Percentiles rank a stretch among this genome's conserved stretches.
These are phyloP conservation scores for Serinus canaria DNA, from an alignment of 2,113 vertebrate species.

Conservation along the genomic window DNA sequence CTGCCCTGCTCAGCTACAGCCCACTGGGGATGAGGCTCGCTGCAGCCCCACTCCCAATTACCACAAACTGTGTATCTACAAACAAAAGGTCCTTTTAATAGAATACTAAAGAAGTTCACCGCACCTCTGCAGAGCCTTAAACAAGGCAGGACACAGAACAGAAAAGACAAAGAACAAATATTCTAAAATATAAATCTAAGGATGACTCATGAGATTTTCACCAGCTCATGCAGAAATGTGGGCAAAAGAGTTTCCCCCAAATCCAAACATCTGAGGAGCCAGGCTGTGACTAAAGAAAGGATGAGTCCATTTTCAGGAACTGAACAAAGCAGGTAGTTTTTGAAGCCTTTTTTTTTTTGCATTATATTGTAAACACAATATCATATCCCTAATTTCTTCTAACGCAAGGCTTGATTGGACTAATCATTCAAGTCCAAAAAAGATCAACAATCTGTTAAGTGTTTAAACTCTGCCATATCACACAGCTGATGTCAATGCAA, in stretches of 20 bases:
- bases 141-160: background rate
- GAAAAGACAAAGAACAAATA: background rate
- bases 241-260: background rate
- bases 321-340: background rate
- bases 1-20: background rate
- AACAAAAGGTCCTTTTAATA: background rate
- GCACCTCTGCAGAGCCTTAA: background rate
- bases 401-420: background rate
- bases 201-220: background rate
- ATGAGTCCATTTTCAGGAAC: background rate
- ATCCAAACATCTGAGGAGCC: background rate
- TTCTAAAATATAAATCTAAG: background rate
- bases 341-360: background rate
- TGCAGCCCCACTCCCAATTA: background rate
- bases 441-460: background rate
- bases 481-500: background rate
- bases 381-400: background rate
- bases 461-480: background rate
- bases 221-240: fast-evolving
- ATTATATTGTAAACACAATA: background rate
- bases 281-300: background rate
- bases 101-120: background rate
- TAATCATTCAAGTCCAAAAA: background rate
- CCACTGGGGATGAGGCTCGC: background rate
- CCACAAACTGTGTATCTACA: background rate